phyloP scores from a whole-genome alignment of 2,797 vertebrate species.

The Neolamprologus multifasciatus region DNA sequence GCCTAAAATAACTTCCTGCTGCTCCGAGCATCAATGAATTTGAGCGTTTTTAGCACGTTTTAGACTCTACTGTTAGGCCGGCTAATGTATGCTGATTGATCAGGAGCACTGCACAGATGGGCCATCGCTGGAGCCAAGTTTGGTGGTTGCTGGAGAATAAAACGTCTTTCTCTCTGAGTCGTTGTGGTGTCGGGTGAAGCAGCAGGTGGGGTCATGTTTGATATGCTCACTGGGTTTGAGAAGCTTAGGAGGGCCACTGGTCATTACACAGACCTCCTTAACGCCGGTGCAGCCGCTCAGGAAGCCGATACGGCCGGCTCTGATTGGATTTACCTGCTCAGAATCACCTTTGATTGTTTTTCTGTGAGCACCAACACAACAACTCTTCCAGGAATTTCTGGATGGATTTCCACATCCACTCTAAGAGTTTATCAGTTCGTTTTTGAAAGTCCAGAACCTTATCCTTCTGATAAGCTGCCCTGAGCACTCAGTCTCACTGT shows the following conservation, averaged over 20 bases:
- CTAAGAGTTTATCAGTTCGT: background rate
- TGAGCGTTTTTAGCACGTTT: background rate
- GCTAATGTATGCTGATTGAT: background rate
- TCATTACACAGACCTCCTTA: constrained; percentile 34
- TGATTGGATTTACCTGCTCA: background rate
- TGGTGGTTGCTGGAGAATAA: background rate
- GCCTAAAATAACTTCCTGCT: background rate
- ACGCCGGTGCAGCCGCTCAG: background rate
- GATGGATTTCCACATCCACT: background rate
- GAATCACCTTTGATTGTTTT: background rate
- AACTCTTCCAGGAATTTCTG: background rate
- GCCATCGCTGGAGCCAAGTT: background rate
- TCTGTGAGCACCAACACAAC: background rate
- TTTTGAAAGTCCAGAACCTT: background rate
- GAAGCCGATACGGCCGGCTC: background rate
- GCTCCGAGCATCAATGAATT: background rate
- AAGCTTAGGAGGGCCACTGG: constrained; percentile 17
- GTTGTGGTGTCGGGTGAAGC: background rate
- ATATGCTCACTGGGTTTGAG: constrained; percentile 17
- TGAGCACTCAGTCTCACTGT: background rate
- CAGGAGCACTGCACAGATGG: background rate
- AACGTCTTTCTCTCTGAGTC: background rate
- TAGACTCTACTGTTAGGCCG: background rate
- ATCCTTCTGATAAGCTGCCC: background rate
- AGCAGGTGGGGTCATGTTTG: background rate